Conservation (phyloP, 2,797 vertebrate species). For the Paramormyrops hopkinsi region DNA sequence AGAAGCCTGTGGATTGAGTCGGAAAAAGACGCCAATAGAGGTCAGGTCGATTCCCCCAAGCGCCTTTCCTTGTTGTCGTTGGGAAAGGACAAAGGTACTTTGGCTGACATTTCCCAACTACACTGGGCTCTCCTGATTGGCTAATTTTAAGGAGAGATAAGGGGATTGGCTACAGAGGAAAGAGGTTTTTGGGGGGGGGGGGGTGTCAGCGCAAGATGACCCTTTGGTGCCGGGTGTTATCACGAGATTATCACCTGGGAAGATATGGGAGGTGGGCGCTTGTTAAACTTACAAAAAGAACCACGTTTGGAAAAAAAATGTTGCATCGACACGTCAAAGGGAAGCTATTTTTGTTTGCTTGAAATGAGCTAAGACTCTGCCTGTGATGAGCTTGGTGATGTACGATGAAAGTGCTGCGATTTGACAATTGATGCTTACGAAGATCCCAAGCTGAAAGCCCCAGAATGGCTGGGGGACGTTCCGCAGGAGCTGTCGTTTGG, state of each 20-base stretch:
- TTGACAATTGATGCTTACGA: neutral
- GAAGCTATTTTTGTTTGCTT: neutral
- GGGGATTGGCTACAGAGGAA: neutral
- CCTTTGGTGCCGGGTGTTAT: neutral
- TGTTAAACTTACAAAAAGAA: neutral
- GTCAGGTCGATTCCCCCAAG: neutral
- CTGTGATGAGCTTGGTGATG: neutral
- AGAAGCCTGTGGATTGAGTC: neutral
- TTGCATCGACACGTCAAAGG: neutral
- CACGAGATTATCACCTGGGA: neutral
- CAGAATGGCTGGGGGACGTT: neutral
- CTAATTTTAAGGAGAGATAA: conserved; percentile 12
- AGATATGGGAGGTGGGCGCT: neutral
- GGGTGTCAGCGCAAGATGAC: conserved; percentile 8
- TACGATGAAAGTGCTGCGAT: too few species aligned
- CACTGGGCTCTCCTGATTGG: neutral
- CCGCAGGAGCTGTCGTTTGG: neutral
- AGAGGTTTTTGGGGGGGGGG: neutral
- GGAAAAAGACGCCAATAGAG: too few species aligned
- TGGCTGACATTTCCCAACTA: neutral
- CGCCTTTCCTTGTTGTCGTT: neutral
- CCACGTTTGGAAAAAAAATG: neutral
- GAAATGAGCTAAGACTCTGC: neutral
- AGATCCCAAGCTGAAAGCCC: neutral
- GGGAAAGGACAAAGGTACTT: neutral